Evolutionary conservation across 2,797 vertebrate species (phyloP).

Genomic region (Eleutherodactylus coqui): DNA sequence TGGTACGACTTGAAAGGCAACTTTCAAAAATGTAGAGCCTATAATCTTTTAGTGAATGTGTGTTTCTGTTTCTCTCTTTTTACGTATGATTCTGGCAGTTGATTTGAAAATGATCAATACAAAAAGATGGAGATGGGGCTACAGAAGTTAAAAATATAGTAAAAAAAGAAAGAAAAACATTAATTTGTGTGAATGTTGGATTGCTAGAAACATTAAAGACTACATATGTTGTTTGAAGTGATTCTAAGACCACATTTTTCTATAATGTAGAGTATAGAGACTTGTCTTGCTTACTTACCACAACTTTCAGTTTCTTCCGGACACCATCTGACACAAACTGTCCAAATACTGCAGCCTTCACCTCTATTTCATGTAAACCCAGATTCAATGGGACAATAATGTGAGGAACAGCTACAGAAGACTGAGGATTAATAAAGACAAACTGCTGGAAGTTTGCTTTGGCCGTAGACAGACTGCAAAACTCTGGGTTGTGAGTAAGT

Average conservation of each 20-base stretch:
- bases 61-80: no score
- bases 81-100: no score
- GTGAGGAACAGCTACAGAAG: conserved; percentile 42
- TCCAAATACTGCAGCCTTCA: conserved; percentile 47
- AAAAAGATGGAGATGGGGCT: no score
- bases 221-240: no score
- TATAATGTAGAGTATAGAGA: not conserved
- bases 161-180: no score
- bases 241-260: not conserved
- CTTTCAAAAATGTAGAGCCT: no score
- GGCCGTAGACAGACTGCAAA: conserved; percentile 44
- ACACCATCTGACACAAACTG: conserved; percentile 42
- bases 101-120: no score
- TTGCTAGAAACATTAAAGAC: no score
- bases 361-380: conserved; percentile 49
- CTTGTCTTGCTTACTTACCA: conserved; percentile 51
- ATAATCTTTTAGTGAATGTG: no score
- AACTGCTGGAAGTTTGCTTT: not conserved
- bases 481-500: conserved; percentile 35
- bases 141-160: no score
- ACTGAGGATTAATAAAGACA: not conserved
- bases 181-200: no score
- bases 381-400: conserved; percentile 50
- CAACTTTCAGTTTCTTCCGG: conserved; percentile 57
- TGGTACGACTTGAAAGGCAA: not conserved